Evolutionary conservation across 2,113 vertebrate genomes (phyloP).

Genomic region (Megalops atlanticus): DNA sequence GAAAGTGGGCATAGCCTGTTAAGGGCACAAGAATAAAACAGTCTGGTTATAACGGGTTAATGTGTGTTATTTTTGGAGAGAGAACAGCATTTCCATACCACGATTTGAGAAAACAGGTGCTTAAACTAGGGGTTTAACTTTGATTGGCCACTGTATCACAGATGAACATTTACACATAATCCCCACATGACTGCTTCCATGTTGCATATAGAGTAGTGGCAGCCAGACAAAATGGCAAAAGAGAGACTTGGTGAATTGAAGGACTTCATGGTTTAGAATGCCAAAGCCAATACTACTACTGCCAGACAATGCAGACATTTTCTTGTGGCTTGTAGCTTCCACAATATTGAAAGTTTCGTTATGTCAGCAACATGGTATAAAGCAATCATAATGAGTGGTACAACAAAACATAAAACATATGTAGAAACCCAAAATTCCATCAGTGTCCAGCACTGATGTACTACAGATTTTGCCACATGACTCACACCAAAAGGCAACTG

Average conservation of each 20-base stretch:
- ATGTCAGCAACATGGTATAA: background rate
- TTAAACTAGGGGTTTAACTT: background rate
- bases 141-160: background rate
- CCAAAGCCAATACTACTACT: conserved; percentile 27
- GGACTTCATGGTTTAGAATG: background rate
- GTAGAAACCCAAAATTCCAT: conserved; percentile 23
- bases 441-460: conserved; percentile 70
- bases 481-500: background rate
- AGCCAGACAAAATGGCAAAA: background rate
- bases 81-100: background rate
- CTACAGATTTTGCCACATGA: conserved; percentile 13
- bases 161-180: background rate
- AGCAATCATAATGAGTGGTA: background rate
- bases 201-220: background rate
- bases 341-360: background rate
- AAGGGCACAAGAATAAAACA: conserved; percentile 15
- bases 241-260: too few species aligned
- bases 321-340: background rate
- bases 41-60: background rate
- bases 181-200: background rate
- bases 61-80: background rate
- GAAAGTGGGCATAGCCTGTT: conserved; percentile 86
- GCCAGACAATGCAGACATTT: background rate
- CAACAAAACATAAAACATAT: conserved; percentile 21
- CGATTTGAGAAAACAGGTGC: background rate